Base-by-base conservation (phyloP, 2,113 vertebrate genomes). In the Echinops telfairi region DNA sequence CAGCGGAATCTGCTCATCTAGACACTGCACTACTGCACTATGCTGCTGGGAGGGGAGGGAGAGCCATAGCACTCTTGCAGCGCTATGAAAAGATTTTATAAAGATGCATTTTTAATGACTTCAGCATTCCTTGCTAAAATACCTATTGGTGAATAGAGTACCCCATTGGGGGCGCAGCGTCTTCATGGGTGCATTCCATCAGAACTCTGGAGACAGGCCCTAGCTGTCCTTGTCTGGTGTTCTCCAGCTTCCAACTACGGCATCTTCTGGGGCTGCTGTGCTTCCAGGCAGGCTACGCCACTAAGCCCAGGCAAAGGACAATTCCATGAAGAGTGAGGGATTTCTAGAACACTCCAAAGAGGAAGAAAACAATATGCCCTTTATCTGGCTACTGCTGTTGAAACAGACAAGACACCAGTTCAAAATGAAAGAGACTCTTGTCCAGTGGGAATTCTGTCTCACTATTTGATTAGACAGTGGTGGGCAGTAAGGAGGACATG, bases 61-160 rank as follows among this genome's bases (percentile, higher is more conserved):
- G 22, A 16, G 27, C 73, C 38, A 12, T 4, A 12, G 31, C 47
- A 22, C 14, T 64, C 38, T 89, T 29, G 77, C 22, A 25, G 60
- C 75, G 17, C 14, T 27, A 78, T 25, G 29, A 40, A 82, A 94
- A 60, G 53, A 93, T 43, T 40, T 38, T 82, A 80, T 15, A 33
- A 75, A 81, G 66, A 40, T 53, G n/a, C 5, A 7, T 81, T 89
- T 91, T 14, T 15, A 36, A 47, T 82, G 16, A 27, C 66, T 27
- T 84, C 14, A 87, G 81, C 43, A 43, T 73, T 85, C 17, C 38
- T 75, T 0, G 62, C 33, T 79, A 89, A 58, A 80, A 90, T 75
- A 82, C 6, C 6, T 60, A 4, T 2, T 43, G 75, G n/a, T 23
- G 10, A 76, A 53, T 2, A 1, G 10, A 12, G 19, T 14, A 64